Evolutionary conservation across 2,113 vertebrate genomes (phyloP), one percentile per base, ranked within the genome.

Genomic region (Oncorhynchus mykiss): DNA sequence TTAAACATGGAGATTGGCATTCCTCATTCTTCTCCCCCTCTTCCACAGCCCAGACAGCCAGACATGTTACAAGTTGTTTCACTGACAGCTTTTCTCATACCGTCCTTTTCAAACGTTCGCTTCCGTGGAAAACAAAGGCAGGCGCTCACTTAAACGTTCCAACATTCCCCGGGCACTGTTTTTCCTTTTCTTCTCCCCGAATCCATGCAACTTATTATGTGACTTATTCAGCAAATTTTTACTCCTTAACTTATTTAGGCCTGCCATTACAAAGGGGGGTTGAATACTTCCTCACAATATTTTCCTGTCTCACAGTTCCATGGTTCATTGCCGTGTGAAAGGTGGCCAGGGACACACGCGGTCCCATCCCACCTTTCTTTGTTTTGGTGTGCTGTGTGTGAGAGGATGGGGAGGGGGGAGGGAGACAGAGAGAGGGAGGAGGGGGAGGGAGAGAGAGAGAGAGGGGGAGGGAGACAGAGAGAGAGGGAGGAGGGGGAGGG

Each of bases 1-100:
- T 79, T 75, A 34, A 73, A 20, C 79, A 68, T 9, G 12, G 25
- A 54, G 65, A 78, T 75, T 82, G 82, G 76, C 80, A 48, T 86
- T 80, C 68, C 22, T 70, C n/a, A 25, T 11, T 74, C 78, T 81
- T 75, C 79, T 25, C 83, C 78, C 71, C 72, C 71, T 75, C 51
- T 14, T 54, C 14, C 16, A 54, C 51, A 54, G 51, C 16, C 51
- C 51, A 54, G 51, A 82, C 22, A 70, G 67, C 77, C 51, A 86
- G 76, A 85, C 89, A 91, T 92, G 87, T 89, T 90, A 87, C 85
- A 90, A 92, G 89, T 90, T 82, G 87, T 88, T 91, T 90, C 88
- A 91, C 84, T 90, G 88, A 87, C 84, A 86, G 74, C 80, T 64
- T 82, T 82, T 85, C 81, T 88, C 90, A 84, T 87, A 88, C 80